phyloP scores from a whole-genome alignment of 2,888 invertebrate genomes.

The Prosapia bicincta region DNA sequence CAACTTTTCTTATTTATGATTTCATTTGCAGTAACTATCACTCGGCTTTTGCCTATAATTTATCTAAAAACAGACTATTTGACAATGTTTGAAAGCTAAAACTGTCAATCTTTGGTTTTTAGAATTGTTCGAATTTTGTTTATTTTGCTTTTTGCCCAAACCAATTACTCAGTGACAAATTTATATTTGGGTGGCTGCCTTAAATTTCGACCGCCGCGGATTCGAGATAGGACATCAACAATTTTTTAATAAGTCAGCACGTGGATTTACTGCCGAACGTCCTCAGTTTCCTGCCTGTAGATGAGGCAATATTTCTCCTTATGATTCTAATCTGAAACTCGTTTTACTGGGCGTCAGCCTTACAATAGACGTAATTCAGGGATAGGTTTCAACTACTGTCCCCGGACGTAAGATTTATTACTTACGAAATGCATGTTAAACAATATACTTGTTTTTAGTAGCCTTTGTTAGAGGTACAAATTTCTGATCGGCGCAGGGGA shows the following conservation, averaged over 20 bases:
- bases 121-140: too few relatives aligned
- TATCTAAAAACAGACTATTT: too few relatives aligned
- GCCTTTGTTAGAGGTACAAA: background rate
- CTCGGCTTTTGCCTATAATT: too few relatives aligned
- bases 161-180: background rate
- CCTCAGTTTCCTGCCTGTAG: background rate
- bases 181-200: background rate
- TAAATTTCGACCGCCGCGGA: background rate
- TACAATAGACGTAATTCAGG: background rate
- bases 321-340: background rate
- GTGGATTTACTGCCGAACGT: background rate
- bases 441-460: background rate
- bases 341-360: background rate
- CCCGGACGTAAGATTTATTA: background rate
- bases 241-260: background rate
- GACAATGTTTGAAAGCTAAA: too few relatives aligned
- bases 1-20: too few relatives aligned
- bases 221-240: background rate
- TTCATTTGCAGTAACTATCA: too few relatives aligned
- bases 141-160: too few relatives aligned
- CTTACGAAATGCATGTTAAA: background rate
- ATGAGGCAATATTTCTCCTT: background rate
- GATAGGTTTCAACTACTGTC: background rate
- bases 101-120: too few relatives aligned
- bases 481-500: background rate